These are phyloP conservation scores for Pocillopora meandrina DNA, from an alignment of 92 coral and sea anemone genomes.

Conservation along the genomic window DNA sequence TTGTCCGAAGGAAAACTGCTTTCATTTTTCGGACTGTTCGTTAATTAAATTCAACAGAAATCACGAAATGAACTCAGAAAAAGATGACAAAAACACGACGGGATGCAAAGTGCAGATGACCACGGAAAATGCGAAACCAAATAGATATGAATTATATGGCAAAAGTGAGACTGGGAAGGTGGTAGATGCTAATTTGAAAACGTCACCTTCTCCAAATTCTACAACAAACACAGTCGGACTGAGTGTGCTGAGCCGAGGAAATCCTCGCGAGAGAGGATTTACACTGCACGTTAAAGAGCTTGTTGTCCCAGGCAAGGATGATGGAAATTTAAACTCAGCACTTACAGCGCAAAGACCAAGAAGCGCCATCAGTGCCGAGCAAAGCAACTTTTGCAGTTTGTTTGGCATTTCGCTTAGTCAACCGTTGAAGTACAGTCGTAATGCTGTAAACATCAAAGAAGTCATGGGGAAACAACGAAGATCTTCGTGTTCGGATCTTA, in stretches of 20 bases:
- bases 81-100: neutral
- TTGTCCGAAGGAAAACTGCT: neutral
- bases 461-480: constrained; percentile 1
- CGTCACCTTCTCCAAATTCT: constrained; percentile 3
- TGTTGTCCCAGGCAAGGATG: constrained; percentile 12
- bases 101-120: neutral
- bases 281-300: constrained; percentile 12
- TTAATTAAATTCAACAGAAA: neutral
- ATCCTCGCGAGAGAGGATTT: constrained; percentile 13
- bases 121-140: neutral
- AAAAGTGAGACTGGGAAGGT: neutral
- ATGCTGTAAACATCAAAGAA: constrained; percentile 3
- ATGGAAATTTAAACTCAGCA: neutral
- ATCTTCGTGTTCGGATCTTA: constrained; percentile 14
- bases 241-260: neutral
- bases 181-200: constrained; percentile 8
- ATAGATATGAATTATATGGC: constrained; percentile 19
- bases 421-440: constrained; percentile 37
- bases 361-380: constrained; percentile 12
- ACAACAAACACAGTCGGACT: neutral
- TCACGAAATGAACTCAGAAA: constrained; percentile 6
- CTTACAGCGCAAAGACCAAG: constrained; percentile 22
- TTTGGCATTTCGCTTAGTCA: constrained; percentile 34
- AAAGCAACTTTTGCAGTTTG: constrained; percentile 17
- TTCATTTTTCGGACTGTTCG: neutral